Conservation (phyloP, 1,140 invertebrate genomes). For the Procambarus clarkii region DNA sequence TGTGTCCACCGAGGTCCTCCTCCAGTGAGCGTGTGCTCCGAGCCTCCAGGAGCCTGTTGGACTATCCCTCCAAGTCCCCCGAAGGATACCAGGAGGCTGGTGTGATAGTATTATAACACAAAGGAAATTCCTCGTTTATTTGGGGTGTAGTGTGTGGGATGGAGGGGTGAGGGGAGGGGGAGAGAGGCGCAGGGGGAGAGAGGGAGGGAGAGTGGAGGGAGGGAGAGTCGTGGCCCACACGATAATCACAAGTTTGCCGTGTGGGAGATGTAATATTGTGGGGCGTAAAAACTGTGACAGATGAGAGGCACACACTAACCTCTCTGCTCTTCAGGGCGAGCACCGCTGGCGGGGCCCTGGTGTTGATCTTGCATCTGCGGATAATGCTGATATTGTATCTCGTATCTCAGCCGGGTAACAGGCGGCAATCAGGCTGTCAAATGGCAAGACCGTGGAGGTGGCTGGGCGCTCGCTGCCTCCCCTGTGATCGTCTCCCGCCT, state of each 20-base stretch:
- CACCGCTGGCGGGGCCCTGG: conserved; percentile 20
- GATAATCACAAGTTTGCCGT: conserved; percentile 51
- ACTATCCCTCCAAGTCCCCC: too few relatives aligned
- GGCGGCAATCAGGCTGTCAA: conserved; percentile 69
- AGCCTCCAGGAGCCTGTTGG: too few relatives aligned
- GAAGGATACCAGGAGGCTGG: too few relatives aligned
- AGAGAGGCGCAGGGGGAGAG: background rate
- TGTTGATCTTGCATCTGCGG: conserved; percentile 67
- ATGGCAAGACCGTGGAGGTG: conserved; percentile 41
- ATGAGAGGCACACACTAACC: conserved; percentile 47
- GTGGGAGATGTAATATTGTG: conserved; percentile 54
- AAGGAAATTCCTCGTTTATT: conserved; percentile 60
- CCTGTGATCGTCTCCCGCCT: background rate
- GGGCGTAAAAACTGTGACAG: conserved; percentile 63
- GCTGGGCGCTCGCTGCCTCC: background rate
- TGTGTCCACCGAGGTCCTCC: too few relatives aligned
- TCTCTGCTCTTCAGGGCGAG: conserved; percentile 2
- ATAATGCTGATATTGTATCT: conserved; percentile 69
- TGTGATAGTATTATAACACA: conserved; percentile 19
- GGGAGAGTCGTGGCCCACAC: background rate
- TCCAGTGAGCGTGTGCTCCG: too few relatives aligned
- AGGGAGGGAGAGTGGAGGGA: background rate
- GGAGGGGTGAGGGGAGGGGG: background rate
- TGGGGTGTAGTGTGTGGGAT: background rate
- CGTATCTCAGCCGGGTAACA: conserved; percentile 67